Conservation (phyloP, 2,888 invertebrate genomes). For the Eudemis profundana region DNA sequence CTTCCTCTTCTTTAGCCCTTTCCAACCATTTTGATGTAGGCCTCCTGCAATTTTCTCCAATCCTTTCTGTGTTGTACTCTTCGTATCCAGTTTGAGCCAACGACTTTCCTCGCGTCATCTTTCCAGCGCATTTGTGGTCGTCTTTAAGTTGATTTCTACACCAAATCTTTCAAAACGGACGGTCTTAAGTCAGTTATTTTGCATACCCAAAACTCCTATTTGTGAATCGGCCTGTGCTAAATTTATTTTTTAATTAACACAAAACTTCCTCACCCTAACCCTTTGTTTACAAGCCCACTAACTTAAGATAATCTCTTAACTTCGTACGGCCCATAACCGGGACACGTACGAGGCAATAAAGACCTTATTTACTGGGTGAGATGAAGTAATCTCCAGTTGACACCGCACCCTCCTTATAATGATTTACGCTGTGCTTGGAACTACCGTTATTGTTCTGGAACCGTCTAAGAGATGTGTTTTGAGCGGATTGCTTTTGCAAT, state of each 20-base stretch:
- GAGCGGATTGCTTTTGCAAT: neutral
- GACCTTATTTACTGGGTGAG: slow-evolving; percentile 37
- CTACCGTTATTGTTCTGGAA: slow-evolving; percentile 27
- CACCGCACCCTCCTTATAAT: slow-evolving; percentile 37
- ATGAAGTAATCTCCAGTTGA: slow-evolving; percentile 39
- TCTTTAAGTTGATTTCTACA: no score
- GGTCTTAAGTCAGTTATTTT: neutral
- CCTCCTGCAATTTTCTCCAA: no score
- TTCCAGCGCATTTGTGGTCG: no score
- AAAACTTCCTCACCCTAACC: slow-evolving; percentile 7
- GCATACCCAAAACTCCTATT: no score
- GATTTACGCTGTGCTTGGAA: slow-evolving; percentile 40
- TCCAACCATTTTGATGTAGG: no score
- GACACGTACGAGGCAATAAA: slow-evolving; percentile 39
- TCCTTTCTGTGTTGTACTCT: no score
- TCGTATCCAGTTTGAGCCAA: no score
- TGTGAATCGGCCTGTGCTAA: neutral
- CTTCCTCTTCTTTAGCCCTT: no score
- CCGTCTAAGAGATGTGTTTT: slow-evolving; percentile 8
- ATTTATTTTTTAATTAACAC: slow-evolving; percentile 3
- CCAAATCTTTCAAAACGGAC: no score
- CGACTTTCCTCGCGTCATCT: no score
- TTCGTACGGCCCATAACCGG: slow-evolving; percentile 20
- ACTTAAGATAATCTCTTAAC: slow-evolving; percentile 39
- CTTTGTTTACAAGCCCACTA: slow-evolving; percentile 28